Percentiles rank a stretch among this genome's conserved stretches.
phyloP scores from a whole-genome alignment of 2,797 vertebrate species.

The Sebastes ruberrimus region DNA sequence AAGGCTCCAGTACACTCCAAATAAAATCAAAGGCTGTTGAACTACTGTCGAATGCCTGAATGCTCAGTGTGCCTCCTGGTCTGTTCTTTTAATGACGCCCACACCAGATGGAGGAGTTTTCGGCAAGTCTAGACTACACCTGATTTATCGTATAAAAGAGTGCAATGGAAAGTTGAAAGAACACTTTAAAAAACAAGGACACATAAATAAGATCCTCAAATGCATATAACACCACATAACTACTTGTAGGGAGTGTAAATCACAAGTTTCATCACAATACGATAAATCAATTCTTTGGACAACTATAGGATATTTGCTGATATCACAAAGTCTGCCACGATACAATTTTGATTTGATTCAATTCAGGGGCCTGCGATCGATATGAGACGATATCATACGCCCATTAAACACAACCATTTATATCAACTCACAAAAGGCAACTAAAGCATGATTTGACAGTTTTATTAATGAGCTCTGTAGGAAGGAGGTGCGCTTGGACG shows the following conservation, averaged over 20 bases:
- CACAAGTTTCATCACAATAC: not conserved
- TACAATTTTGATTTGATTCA: not conserved
- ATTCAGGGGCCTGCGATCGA: not conserved
- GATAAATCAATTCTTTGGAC: too few relatives aligned
- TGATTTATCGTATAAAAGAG: not conserved
- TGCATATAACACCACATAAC: not conserved
- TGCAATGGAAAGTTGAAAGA: not conserved
- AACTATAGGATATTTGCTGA: not conserved
- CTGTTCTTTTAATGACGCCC: constrained; percentile 23
- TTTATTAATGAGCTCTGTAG: too few relatives aligned
- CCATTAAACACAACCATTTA: too few relatives aligned
- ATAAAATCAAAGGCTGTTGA: constrained; percentile 25
- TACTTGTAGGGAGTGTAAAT: not conserved
- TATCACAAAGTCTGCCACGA: not conserved
- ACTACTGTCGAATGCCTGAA: constrained; percentile 34
- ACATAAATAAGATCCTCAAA: not conserved
- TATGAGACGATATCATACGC: too few relatives aligned
- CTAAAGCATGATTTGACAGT: too few relatives aligned
- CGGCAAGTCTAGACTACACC: not conserved
- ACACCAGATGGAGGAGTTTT: constrained; percentile 17
- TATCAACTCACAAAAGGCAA: too few relatives aligned
- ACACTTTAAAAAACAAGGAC: not conserved
- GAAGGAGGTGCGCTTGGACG: too few relatives aligned
- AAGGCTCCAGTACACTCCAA: not conserved
- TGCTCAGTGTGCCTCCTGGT: not conserved